Percentiles rank a stretch among this genome's conserved stretches.
Evolutionary conservation across 2,888 invertebrate genomes (phyloP).

Genomic region (Euplexia lucipara): DNA sequence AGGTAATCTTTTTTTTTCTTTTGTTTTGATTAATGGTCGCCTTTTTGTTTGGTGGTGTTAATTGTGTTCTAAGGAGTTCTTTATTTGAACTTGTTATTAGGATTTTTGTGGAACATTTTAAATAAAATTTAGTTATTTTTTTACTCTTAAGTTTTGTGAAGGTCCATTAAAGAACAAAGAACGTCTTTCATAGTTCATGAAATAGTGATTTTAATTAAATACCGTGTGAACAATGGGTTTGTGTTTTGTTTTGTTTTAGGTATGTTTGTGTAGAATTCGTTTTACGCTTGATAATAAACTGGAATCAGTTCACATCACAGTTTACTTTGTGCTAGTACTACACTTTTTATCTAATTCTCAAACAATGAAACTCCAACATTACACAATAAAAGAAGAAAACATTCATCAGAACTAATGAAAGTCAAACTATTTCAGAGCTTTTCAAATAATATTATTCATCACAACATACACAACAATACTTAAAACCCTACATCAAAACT

Average conservation of each 20-base stretch:
- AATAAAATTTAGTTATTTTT: background rate
- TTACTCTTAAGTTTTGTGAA: background rate
- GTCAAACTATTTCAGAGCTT: slow-evolving; percentile 7
- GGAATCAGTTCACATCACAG: background rate
- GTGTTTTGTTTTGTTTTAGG: no score
- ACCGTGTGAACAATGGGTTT: no score
- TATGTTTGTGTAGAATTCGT: background rate
- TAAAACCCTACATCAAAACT: slow-evolving; percentile 34
- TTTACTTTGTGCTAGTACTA: background rate
- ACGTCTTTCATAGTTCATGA: no score
- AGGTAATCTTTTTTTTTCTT: slow-evolving; percentile 36
- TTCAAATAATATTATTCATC: slow-evolving; percentile 24
- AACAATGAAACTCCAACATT: background rate
- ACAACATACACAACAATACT: background rate
- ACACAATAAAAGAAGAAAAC: background rate
- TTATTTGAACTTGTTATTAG: background rate
- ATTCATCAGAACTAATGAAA: background rate
- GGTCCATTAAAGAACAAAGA: no score
- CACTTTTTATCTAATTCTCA: background rate
- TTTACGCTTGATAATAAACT: background rate
- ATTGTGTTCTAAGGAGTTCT: slow-evolving; percentile 36
- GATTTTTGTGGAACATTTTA: background rate
- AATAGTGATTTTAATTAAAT: no score
- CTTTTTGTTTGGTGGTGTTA: slow-evolving; percentile 40
- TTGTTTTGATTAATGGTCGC: slow-evolving; percentile 46